Evolutionary conservation across 2,888 invertebrate species (phyloP), one percentile per base, ranked within the genome.

Genomic region (Sarcophaga variegata): DNA sequence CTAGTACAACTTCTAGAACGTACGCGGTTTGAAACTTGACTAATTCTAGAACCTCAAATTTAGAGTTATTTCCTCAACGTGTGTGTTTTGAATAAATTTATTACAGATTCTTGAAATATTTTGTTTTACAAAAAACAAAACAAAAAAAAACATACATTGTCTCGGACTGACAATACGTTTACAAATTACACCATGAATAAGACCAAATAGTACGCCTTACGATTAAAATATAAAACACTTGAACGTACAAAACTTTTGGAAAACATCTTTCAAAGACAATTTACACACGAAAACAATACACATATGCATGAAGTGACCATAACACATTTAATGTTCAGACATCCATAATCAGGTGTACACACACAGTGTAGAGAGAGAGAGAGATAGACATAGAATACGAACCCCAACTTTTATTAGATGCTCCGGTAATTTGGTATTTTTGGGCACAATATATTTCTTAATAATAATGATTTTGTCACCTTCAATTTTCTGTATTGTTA

Each of bases 391-490:
- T 75, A 84, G 84, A 88, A 77, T 75, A 66, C 81, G 87, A 89
- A 88, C 89, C 93, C 93, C 92, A 93, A 93, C 92, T 93, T 93
- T 90, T 70, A 91, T 90, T 86, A 93, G 92, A 90, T 92, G 91
- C 64, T 92, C 92, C 90, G 93, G 93, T 86, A 93, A 90, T 92
- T 93, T 93, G 89, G 93, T 92, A 89, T 93, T 93, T 90, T 93
- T 93, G 77, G 93, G 93, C 79, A 93, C 91, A 66, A 92, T 90
- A 83, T 94, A 92, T 89, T 93, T 93, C 90, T 93, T 93, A 81
- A 93, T 93, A 75, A 94, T 93, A 49, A 93, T 93, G 67, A 93
- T 94, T 89, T 93, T 94, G 90, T 93, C 93, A 81, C 94, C 94
- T 90, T 93, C 93, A 89, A 94, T 93, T 88, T 90, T 93, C 80